phyloP scores from a whole-genome alignment of 2,888 invertebrate genomes.

The Saturnia pavonia region DNA sequence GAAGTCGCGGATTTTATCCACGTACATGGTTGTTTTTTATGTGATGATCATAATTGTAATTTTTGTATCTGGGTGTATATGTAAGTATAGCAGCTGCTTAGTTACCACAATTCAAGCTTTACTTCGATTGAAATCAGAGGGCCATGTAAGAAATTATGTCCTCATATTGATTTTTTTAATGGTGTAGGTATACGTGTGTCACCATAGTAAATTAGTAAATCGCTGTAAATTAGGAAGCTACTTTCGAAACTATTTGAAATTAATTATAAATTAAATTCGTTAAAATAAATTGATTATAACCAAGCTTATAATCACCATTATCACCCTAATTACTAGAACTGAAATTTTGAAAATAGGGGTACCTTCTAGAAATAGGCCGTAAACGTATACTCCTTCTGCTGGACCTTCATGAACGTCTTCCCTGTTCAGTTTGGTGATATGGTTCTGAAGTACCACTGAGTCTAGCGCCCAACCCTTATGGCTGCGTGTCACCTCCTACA shows the following conservation, averaged over 20 bases:
- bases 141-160: no score
- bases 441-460: constrained; percentile 96
- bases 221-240: not conserved
- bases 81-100: no score
- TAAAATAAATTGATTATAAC: no score
- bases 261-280: not conserved
- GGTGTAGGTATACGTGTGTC: not conserved
- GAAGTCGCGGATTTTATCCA: no score
- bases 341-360: constrained; percentile 18
- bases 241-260: not conserved
- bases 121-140: no score
- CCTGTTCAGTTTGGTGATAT: constrained; percentile 92
- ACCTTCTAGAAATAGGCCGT: constrained; percentile 96
- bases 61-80: no score
- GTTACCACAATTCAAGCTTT: no score
- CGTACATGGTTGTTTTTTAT: no score
- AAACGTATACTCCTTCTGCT: constrained; percentile 94
- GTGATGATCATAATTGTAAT: no score
- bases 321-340: not conserved
- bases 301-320: no score
- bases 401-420: constrained; percentile 96
- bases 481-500: constrained; percentile 95
- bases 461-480: constrained; percentile 99
- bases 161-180: no score
- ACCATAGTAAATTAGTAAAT: not conserved